Base-by-base conservation (phyloP, 2,113 vertebrate genomes). In the Prunella fulvescens region DNA sequence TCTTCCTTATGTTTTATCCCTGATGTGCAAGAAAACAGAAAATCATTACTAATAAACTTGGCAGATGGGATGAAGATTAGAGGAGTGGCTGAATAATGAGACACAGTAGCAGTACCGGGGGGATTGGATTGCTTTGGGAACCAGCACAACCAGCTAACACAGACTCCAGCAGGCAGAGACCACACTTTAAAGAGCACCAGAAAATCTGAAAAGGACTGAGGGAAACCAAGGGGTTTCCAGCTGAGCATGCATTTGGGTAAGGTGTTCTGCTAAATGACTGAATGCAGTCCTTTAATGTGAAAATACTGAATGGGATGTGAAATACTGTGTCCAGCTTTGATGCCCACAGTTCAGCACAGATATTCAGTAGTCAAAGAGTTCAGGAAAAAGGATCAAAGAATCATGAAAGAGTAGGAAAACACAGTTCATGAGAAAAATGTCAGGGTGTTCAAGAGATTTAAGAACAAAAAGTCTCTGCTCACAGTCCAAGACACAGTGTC, bases 381-480 rank as follows among this genome's bases (percentile, higher is more conserved):
- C 57, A 54, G 44, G 77, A 42, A 35, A 77, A 79, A 25, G 82
- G 25, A 17, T 31, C 15, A 50, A 74, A 87, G 25, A 81, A 31
- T 20, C 10, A 64, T 28, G 8, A 29, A 86, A 66, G 58, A 20
- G 6, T 3, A 81, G 35, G 23, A 76, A 95, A 76, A 69, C 9
- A 16, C 7, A 12, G 37, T n/a, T 87, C 13, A 37, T 6, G 10
- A n/a, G 56, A 60, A 90, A 81, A 94, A 40, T 39, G 17, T 71
- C 26, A 51, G 61, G n/a, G 24, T 47, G 16, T 54, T 83, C 40
- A 69, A 53, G 71, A 19, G 19, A 77, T 35, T 61, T 35, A 79
- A 64, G 65, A 91, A 76, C 29, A 87, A 81, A 66, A 93, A 48
- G 26, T 74, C 45, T 86, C 37, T 85, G n/a, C 25, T 83, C 15